Percentiles rank a stretch among this genome's conserved stretches.
phyloP scores from a whole-genome alignment of 2,797 vertebrate genomes.

The Catostomus latipinnis region DNA sequence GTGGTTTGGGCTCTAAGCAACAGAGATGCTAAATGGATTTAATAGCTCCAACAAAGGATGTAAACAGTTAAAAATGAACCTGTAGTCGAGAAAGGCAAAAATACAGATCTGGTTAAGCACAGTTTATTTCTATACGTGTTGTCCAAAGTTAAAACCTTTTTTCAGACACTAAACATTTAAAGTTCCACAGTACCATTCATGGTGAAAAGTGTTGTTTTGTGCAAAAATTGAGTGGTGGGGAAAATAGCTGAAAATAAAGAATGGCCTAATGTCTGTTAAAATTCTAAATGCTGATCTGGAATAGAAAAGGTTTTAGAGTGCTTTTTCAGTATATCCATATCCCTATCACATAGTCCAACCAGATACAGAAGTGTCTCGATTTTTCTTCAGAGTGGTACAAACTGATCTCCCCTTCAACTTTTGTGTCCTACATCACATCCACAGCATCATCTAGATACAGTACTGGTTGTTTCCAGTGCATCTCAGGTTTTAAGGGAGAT shows the following conservation, averaged over 20 bases:
- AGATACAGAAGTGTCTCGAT: constrained; percentile 82
- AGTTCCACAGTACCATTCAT: background rate
- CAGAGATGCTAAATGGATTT: too few species aligned
- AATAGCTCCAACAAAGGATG: too few species aligned
- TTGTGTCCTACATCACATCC: constrained; percentile 85
- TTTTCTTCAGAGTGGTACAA: constrained; percentile 84
- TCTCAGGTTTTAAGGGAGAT: constrained; percentile 86
- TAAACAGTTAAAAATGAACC: too few species aligned
- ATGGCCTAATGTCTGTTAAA: constrained; percentile 33
- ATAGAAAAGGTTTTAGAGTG: constrained; percentile 86
- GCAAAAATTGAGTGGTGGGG: background rate
- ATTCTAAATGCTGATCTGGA: constrained; percentile 79
- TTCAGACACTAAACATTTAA: background rate
- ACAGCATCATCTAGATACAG: constrained; percentile 84
- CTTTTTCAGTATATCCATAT: constrained; percentile 67
- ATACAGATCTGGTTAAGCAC: background rate
- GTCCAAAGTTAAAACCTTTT: background rate
- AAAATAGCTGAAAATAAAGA: background rate
- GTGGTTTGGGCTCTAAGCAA: too few species aligned
- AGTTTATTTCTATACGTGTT: constrained; percentile 5
- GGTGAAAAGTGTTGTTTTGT: background rate
- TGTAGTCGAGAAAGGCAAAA: too few species aligned
- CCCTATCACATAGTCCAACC: constrained; percentile 82
- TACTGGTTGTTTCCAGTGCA: constrained; percentile 90
- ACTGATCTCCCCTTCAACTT: constrained; percentile 79